Evolutionary conservation across 1,140 invertebrate species (phyloP), one percentile per base, ranked within the genome.

Genomic region (Eubasilissa regina): DNA sequence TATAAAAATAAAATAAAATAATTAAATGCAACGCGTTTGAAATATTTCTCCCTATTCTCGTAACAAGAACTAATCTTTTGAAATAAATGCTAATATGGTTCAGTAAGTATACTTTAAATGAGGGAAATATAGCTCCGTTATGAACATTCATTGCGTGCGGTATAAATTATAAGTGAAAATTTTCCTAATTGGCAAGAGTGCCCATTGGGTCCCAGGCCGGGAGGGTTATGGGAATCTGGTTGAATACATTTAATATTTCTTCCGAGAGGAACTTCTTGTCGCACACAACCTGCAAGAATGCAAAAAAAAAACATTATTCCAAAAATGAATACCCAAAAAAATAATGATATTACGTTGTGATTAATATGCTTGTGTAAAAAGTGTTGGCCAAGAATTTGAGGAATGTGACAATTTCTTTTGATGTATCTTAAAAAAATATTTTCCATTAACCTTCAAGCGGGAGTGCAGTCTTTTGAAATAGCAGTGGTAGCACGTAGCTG

Each of bases 201-300:
- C 96, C 96, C 95, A 97, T 97, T 3, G 97, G 97, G 88, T 97
- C 97, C 96, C 96, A 97, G 0, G 96, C 95, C 4, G 96, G 96
- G 81, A 98, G 88, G 12, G 95, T 91, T 64, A 92, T 92, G 0
- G 96, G 94, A 78, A 93, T 90, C 85, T 94, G 92, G 66, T 94
- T 89, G 81, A 94, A 94, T 19, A 97, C 94, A 60, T 92, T 91
- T 79, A 97, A 83, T 17, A 97, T 92, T 62, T 95, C 92, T 19
- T 90, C 86, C 0, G 95, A 90, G 19, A 97, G 91, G 85, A 92
- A 93, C 83, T 95, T 95, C 85, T 95, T 95, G 85, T 97, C 95
- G n/a, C 97, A 91, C 0, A 97, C 96, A 62, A 95, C 90, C 88
- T 89, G 84, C 6, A 81, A 83, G 55, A 73, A 76, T 56, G 66